Percentiles rank a stretch among this genome's conserved stretches.
These are phyloP conservation scores for Tachina fera DNA, from an alignment of 2,888 invertebrate genomes.

Conservation along the genomic window DNA sequence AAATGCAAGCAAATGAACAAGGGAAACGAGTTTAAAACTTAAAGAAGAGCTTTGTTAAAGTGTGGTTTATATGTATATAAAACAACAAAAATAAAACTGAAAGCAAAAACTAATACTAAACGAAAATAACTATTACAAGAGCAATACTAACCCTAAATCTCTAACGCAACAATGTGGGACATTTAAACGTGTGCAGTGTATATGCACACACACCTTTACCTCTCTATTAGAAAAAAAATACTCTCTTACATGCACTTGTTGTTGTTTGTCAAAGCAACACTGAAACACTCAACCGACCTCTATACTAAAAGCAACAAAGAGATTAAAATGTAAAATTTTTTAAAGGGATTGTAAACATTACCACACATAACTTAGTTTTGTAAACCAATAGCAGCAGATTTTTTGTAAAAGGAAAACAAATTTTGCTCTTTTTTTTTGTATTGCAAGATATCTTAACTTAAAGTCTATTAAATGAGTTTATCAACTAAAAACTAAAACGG, in stretches of 20 bases:
- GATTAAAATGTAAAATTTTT: not conserved
- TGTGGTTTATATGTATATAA: constrained; percentile 49
- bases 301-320: constrained; percentile 12
- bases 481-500: too few relatives aligned
- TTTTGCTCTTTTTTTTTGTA: too few relatives aligned
- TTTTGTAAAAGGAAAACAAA: too few relatives aligned
- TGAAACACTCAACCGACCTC: not conserved
- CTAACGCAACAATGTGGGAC: not conserved
- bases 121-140: constrained; percentile 24
- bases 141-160: constrained; percentile 23
- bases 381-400: not conserved
- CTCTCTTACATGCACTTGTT: constrained; percentile 15
- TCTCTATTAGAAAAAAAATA: too few relatives aligned
- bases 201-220: constrained; percentile 19
- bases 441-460: too few relatives aligned
- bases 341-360: not conserved
- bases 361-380: not conserved
- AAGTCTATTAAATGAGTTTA: too few relatives aligned
- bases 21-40: constrained; percentile 38
- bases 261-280: constrained; percentile 28
- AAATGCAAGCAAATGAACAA: not conserved
- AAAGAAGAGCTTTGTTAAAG: constrained; percentile 53
- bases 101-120: constrained; percentile 24
- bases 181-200: too few relatives aligned
- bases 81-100: constrained; percentile 24